Evolutionary conservation across 2,888 invertebrate species (phyloP), one percentile per base, ranked within the genome.

Genomic region (Cheilosia variabilis): DNA sequence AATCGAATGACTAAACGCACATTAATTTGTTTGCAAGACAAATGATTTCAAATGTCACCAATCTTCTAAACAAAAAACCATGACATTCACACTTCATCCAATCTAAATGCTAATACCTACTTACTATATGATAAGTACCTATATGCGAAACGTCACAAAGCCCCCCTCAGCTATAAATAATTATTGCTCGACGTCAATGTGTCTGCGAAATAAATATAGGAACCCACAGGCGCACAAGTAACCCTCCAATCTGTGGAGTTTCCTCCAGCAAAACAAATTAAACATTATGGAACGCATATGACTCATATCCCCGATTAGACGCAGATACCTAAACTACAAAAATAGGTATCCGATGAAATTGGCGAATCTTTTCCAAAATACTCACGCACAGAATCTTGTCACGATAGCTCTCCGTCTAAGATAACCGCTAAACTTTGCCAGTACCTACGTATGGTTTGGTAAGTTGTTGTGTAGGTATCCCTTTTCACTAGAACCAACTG

Each of bases 401-500:
- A 52, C 3, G 10, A 24, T 15, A 53, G 27, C 22, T 6, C 24
- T 24, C 22, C 6, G 5, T 7, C 24, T 2, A 4, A 24, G 24
- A 53, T 24, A 19, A 53, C 15, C 27, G 22, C 52, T 37, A 13
- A 53, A 53, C 60, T 37, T 63, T 73, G 24, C 45, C 34, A 15
- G 22, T 37, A n/a, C n/a, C n/a, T n/a, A 58, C 19, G 37, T 37
- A 34, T 34, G 37, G 34, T 0, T 10, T 50, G 17, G 10, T 52
- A 47, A 9, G 6, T 47, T 17, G 37, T 13, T 0, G 19, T 17
- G 37, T 13, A 1, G 19, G 27, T 66, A 53, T 43, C 50, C 10
- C 37, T 50, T 31, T 62, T 15, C 13, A 7, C 43, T 27, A 62
- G 17, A 1, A 43, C 34, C 78, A 78, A 71, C 63, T 78, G 71